These are phyloP conservation scores for Drosophila mayri DNA, from an alignment of 1,140 invertebrate genomes.

Conservation along the genomic window DNA sequence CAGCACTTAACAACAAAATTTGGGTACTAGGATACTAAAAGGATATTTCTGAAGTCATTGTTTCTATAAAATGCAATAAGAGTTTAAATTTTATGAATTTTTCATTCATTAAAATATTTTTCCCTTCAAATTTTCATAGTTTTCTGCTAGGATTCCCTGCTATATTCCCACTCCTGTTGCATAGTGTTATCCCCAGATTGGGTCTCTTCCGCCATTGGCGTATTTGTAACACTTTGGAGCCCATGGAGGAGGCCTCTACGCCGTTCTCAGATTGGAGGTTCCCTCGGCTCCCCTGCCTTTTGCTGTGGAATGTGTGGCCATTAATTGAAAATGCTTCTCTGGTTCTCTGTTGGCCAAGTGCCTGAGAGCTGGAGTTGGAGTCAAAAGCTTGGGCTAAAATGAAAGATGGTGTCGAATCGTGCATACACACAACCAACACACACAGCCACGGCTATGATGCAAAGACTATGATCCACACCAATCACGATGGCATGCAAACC, in stretches of 20 bases:
- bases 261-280: conserved; percentile 25
- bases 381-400: conserved; percentile 47
- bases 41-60: neutral
- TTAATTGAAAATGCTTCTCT: conserved; percentile 77
- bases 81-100: neutral
- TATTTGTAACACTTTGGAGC: conserved; percentile 56
- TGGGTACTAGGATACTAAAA: neutral
- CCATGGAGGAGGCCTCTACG: conserved; percentile 1
- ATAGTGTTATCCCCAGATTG: conserved; percentile 17
- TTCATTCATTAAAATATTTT: neutral
- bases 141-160: neutral
- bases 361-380: conserved; percentile 27
- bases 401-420: conserved; percentile 82
- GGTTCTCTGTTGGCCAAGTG: conserved; percentile 45
- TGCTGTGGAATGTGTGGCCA: conserved; percentile 76
- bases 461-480: conserved; percentile 58
- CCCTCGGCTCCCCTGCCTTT: neutral
- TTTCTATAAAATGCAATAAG: neutral
- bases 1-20: conserved; percentile 22
- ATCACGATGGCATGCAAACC: conserved; percentile 81
- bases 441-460: conserved; percentile 14
- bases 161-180: neutral
- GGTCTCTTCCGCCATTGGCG: conserved; percentile 62
- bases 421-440: conserved; percentile 36
- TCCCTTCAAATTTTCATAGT: neutral